Conservation (phyloP, 2,888 invertebrate genomes). For the Stenichneumon culpator region DNA sequence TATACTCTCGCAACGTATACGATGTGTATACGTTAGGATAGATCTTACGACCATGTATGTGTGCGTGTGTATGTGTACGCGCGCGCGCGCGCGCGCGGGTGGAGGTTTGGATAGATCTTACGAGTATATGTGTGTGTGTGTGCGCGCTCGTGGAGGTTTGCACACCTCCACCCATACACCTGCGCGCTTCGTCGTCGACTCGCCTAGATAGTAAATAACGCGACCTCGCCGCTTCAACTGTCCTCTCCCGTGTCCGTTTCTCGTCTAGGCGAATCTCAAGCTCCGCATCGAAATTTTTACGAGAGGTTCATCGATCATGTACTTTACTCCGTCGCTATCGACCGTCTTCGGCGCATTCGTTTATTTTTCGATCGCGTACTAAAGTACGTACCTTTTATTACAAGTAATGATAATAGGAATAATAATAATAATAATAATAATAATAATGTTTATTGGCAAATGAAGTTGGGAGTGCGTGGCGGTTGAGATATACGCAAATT, state of each 20-base stretch:
- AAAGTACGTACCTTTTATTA: no score
- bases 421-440: background rate
- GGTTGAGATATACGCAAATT: background rate
- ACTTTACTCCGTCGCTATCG: background rate
- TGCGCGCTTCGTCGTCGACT: conserved; percentile 41
- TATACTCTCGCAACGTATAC: conserved; percentile 38
- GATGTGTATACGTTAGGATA: conserved; percentile 19
- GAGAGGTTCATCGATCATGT: background rate
- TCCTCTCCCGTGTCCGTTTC: conserved; percentile 27
- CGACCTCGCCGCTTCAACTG: conserved; percentile 54
- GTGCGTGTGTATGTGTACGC: no score
- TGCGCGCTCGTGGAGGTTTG: background rate
- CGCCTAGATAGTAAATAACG: conserved; percentile 55
- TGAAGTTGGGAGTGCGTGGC: background rate
- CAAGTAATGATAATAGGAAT: background rate
- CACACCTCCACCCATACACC: conserved; percentile 26
- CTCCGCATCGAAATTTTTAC: background rate
- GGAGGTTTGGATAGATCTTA: no score
- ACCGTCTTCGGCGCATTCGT: no score
- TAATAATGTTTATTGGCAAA: background rate
- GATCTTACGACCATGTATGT: conserved; percentile 1
- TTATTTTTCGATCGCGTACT: background rate
- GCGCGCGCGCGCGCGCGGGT: no score
- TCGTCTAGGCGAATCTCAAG: conserved; percentile 18
- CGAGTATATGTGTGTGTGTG: no score